phyloP scores from a whole-genome alignment of 2,888 invertebrate species.

The Stenoptilia bipunctidactyla region DNA sequence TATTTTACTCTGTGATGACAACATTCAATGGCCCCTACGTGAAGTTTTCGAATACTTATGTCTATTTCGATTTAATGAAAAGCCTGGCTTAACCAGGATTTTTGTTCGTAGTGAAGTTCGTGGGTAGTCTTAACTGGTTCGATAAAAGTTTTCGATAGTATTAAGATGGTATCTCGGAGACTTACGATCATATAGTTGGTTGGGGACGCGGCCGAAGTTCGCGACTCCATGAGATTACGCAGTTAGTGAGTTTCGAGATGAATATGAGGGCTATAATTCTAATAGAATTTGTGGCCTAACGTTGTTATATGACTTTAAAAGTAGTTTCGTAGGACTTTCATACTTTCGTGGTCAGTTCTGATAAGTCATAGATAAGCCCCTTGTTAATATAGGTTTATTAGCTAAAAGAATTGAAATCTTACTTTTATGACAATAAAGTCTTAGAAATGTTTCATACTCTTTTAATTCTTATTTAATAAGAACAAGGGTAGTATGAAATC shows the following conservation, averaged over 20 bases:
- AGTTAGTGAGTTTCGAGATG: background rate
- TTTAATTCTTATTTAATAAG: too few relatives aligned
- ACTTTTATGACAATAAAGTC: too few relatives aligned
- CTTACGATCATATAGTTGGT: conserved; percentile 1
- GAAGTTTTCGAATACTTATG: conserved; percentile 19
- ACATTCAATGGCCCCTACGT: conserved; percentile 8
- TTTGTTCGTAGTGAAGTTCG: conserved; percentile 14
- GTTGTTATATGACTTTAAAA: too few relatives aligned
- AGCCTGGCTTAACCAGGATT: conserved; percentile 23
- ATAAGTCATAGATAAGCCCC: too few relatives aligned
- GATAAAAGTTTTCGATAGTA: conserved; percentile 8
- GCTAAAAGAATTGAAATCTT: too few relatives aligned
- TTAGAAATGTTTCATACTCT: too few relatives aligned
- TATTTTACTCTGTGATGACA: conserved; percentile 6
- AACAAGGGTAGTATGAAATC: too few relatives aligned
- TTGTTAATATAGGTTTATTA: too few relatives aligned
- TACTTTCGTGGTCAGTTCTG: too few relatives aligned
- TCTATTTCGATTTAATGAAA: conserved; percentile 22
- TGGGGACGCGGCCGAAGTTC: background rate
- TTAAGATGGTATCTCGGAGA: conserved; percentile 3
- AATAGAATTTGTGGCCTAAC: background rate
- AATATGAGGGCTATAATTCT: background rate
- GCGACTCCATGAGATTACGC: background rate
- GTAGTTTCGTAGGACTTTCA: too few relatives aligned
- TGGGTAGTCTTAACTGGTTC: conserved; percentile 2